phyloP scores from a whole-genome alignment of 2,888 invertebrate species.

The Coecobrya sp. region DNA sequence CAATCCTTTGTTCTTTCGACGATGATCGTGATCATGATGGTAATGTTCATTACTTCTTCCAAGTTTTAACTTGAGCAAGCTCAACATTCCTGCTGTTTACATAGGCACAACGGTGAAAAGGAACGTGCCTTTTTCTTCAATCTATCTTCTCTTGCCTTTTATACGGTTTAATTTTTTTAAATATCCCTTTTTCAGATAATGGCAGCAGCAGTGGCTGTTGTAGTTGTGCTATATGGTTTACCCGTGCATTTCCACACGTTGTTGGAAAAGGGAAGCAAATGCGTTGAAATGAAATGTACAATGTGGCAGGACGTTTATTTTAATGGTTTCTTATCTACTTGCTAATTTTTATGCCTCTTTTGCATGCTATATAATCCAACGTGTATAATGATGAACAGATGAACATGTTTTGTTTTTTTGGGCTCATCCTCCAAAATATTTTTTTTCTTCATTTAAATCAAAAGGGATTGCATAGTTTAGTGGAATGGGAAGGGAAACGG shows the following conservation, averaged over 20 bases:
- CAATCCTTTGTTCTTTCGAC: constrained; percentile 7
- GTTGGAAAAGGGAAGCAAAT: neutral
- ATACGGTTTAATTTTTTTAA: constrained; percentile 1
- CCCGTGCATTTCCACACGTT: neutral
- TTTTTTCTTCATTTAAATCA: constrained; percentile 5
- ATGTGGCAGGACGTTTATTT: constrained; percentile 33
- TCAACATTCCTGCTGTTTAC: constrained; percentile 72
- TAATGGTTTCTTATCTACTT: constrained; percentile 57
- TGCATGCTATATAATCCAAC: constrained; percentile 19
- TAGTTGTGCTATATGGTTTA: neutral
- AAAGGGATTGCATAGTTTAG: neutral
- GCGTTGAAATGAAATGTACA: constrained; percentile 19
- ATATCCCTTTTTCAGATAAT: constrained; percentile 4
- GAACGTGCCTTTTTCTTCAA: constrained; percentile 22
- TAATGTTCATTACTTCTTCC: neutral
- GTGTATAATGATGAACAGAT: constrained; percentile 46
- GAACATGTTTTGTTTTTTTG: constrained; percentile 36
- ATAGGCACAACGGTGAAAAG: constrained; percentile 62
- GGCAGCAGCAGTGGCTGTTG: neutral
- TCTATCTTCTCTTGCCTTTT: neutral
- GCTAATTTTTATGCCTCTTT: constrained; percentile 69
- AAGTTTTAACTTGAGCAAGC: constrained; percentile 21
- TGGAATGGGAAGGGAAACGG: neutral
- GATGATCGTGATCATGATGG: neutral
- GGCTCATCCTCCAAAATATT: constrained; percentile 42